Percentiles rank a stretch among this genome's conserved stretches.
phyloP scores from a whole-genome alignment of 2,888 invertebrate genomes.

The Adineta ricciae region DNA sequence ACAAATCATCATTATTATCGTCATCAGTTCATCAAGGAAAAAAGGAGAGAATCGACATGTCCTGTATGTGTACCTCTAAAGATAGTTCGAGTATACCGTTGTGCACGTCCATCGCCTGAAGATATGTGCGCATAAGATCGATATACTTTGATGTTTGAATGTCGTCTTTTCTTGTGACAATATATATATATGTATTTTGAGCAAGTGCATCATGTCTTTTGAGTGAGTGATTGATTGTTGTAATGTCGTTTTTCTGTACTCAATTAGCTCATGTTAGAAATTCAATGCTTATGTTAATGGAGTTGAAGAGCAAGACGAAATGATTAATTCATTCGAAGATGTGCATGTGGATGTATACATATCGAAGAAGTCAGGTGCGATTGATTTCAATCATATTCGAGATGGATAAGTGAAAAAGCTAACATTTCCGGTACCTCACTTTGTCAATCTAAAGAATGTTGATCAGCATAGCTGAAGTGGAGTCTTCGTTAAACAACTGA shows the following conservation, averaged over 20 bases:
- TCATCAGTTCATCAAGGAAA: not conserved
- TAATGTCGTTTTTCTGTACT: not conserved
- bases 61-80: not conserved
- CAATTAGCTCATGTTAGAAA: slow-evolving; percentile 5
- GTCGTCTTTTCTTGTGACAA: not conserved
- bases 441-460: not conserved
- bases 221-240: slow-evolving; percentile 6
- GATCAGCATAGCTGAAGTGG: not conserved
- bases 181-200: not conserved
- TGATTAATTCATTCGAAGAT: not conserved
- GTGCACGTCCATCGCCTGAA: not conserved
- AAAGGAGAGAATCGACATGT: not conserved
- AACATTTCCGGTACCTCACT: not conserved
- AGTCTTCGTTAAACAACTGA: not conserved
- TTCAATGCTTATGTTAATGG: not conserved
- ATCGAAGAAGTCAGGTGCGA: not conserved
- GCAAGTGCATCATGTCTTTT: not conserved
- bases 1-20: slow-evolving; percentile 9
- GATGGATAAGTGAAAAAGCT: not conserved
- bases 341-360: not conserved
- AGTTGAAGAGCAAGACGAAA: not conserved
- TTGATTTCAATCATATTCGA: not conserved
- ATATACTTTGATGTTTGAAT: not conserved
- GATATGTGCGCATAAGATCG: not conserved
- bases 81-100: not conserved